phyloP scores from a whole-genome alignment of 2,888 invertebrate genomes.

The Drosophila buzzatii region DNA sequence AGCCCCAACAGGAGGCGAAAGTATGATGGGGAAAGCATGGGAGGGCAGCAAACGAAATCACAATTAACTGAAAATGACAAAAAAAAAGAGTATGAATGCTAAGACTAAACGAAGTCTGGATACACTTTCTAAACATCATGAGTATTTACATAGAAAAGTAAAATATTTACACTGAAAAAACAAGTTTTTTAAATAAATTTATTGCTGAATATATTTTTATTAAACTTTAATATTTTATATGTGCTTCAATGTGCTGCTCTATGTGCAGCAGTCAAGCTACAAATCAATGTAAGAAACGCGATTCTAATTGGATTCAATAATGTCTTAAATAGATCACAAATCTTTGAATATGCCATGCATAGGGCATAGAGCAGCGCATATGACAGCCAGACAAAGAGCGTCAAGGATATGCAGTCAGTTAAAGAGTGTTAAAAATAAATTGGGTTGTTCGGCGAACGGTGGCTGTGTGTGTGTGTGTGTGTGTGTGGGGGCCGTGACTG shows the following conservation, averaged over 20 bases:
- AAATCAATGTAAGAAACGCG: too few species aligned
- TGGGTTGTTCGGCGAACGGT: neutral
- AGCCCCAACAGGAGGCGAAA: slow-evolving; percentile 14
- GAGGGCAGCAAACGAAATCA: slow-evolving; percentile 75
- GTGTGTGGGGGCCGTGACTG: neutral
- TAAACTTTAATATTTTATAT: too few species aligned
- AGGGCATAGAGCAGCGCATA: slow-evolving; percentile 27
- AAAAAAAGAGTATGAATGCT: slow-evolving; percentile 8
- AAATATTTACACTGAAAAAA: neutral
- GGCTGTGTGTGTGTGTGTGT: too few species aligned
- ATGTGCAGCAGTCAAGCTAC: too few species aligned
- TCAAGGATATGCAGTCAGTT: slow-evolving; percentile 49
- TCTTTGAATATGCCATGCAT: neutral
- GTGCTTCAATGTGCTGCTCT: too few species aligned
- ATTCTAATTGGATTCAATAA: neutral
- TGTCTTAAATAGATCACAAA: neutral
- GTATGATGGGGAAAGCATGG: neutral
- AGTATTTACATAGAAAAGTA: neutral
- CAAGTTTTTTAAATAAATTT: neutral
- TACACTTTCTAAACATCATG: slow-evolving; percentile 16
- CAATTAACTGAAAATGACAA: slow-evolving; percentile 79
- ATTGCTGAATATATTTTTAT: too few species aligned
- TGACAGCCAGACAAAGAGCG: slow-evolving; percentile 39
- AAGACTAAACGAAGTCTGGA: neutral
- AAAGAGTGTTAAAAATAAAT: slow-evolving; percentile 59